Evolutionary conservation across 2,797 vertebrate genomes (phyloP).

Genomic region (Paguma larvata): DNA sequence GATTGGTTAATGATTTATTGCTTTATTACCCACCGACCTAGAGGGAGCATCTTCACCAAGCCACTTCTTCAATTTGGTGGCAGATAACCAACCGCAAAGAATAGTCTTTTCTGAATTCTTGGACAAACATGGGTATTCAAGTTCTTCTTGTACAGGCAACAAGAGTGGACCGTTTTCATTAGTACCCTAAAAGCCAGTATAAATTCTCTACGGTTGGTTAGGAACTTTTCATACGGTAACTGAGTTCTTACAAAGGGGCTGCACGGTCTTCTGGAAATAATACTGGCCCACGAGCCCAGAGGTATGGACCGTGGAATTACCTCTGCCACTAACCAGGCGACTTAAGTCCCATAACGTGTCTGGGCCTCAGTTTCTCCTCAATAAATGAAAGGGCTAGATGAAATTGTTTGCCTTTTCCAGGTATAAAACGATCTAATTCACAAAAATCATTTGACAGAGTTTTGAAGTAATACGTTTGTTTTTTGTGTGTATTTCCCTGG

Average conservation of each 20-base stretch:
- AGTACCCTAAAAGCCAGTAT: background rate
- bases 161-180: background rate
- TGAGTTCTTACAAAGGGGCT: background rate
- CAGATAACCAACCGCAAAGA: conserved; percentile 6
- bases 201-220: background rate
- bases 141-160: background rate
- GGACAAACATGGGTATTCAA: background rate
- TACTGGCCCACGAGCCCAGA: background rate
- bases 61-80: conserved; percentile 59
- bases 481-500: background rate
- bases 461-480: background rate
- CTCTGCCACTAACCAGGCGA: background rate
- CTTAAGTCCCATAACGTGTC: background rate
- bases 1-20: conserved; percentile 61
- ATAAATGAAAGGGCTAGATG: background rate
- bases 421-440: background rate
- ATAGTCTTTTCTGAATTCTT: background rate
- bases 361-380: background rate
- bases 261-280: background rate
- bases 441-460: background rate
- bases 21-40: conserved; percentile 41
- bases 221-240: background rate
- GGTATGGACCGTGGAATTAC: rapidly evolving
- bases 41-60: conserved; percentile 5
- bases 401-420: background rate